A percentile compares a stretch with the other conserved stretches of the same genome.
Evolutionary conservation across 1,140 invertebrate genomes (phyloP).

Genomic region (Drosophila lacteicornis): DNA sequence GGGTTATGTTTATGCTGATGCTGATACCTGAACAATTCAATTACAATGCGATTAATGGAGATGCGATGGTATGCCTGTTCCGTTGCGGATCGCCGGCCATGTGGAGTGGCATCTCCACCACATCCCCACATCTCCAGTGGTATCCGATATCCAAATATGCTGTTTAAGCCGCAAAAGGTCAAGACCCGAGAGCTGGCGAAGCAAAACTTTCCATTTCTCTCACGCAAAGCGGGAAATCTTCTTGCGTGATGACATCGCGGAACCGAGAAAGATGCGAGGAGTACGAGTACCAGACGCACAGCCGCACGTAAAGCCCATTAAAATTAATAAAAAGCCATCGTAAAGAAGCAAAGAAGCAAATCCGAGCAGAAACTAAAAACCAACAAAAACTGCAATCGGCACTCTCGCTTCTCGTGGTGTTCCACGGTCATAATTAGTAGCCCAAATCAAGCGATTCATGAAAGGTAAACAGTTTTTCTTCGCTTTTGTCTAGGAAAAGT

Average conservation of each 20-base stretch:
- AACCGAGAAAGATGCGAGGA: slow-evolving; percentile 28
- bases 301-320: slow-evolving; percentile 73
- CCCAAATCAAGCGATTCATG: slow-evolving; percentile 64
- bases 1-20: slow-evolving; percentile 69
- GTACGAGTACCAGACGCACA: slow-evolving; percentile 8
- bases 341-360: slow-evolving; percentile 45
- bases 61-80: slow-evolving; percentile 49
- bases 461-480: slow-evolving; percentile 70
- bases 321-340: slow-evolving; percentile 68
- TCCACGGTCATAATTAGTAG: slow-evolving; percentile 63
- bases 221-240: slow-evolving; percentile 73
- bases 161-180: slow-evolving; percentile 53
- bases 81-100: slow-evolving; percentile 58
- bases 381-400: slow-evolving; percentile 37
- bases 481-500: slow-evolving; percentile 75
- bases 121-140: too few species aligned
- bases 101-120: slow-evolving; percentile 28
- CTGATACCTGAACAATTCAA: slow-evolving; percentile 69
- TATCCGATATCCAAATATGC: slow-evolving; percentile 22
- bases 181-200: slow-evolving; percentile 11
- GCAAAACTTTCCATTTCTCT: slow-evolving; percentile 74
- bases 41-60: slow-evolving; percentile 75
- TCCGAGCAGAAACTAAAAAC: slow-evolving; percentile 35
- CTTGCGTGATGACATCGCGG: slow-evolving; percentile 73
- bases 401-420: slow-evolving; percentile 15